phyloP scores from a whole-genome alignment of 2,113 vertebrate genomes.

The Emydura subglobosa region DNA sequence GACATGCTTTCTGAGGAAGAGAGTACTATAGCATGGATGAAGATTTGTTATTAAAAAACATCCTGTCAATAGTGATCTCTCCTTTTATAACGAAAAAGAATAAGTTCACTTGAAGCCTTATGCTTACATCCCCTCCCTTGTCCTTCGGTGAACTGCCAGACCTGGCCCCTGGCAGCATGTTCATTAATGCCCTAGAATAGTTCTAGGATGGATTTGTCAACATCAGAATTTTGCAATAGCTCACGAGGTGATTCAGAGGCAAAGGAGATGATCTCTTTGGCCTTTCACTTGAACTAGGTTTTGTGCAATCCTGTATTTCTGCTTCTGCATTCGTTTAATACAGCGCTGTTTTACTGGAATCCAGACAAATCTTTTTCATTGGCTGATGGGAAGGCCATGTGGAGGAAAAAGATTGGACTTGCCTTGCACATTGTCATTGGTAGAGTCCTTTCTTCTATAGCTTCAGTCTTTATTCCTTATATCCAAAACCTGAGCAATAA shows the following conservation, averaged over 20 bases:
- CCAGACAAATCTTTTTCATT: neutral
- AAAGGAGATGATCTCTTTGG: neutral
- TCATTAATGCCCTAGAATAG: slow-evolving; percentile 57
- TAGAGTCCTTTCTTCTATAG: neutral
- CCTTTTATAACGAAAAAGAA: neutral
- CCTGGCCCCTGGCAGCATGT: neutral
- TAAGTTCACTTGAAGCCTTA: neutral
- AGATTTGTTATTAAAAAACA: neutral
- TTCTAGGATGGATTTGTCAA: slow-evolving; percentile 21
- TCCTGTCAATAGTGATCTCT: neutral
- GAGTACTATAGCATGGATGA: neutral
- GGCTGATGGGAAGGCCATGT: neutral
- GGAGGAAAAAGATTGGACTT: neutral
- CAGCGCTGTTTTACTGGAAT: neutral
- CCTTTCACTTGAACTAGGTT: slow-evolving; percentile 27
- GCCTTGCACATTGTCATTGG: neutral
- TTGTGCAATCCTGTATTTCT: neutral
- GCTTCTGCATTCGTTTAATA: neutral
- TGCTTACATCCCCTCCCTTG: neutral
- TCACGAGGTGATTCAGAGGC: neutral
- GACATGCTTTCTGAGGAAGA: rapidly evolving
- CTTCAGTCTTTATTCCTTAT: neutral
- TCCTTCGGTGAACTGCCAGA: neutral
- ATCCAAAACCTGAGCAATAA: rapidly evolving
- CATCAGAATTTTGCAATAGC: slow-evolving; percentile 33